Conservation (phyloP, 2,888 invertebrate species). For the Gari tellinella region DNA sequence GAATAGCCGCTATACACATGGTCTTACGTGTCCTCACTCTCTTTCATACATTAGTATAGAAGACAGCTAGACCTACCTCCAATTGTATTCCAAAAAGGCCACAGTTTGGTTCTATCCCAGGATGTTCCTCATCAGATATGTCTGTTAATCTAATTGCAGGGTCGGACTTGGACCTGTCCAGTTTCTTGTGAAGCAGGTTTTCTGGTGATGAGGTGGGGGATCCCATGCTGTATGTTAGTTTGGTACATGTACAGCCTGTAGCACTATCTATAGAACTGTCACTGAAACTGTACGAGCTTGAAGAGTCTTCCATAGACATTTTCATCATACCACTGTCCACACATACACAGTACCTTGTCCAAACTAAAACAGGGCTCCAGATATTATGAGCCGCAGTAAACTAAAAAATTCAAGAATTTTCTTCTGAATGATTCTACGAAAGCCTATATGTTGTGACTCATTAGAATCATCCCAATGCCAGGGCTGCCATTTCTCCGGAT, state of each 20-base stretch:
- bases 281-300: conserved; percentile 56
- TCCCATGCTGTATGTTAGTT: not conserved
- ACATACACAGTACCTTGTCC: too few species aligned
- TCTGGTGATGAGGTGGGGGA: conserved; percentile 1
- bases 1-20: too few species aligned
- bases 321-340: not conserved
- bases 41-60: too few species aligned
- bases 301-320: conserved; percentile 43
- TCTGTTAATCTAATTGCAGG: conserved; percentile 38
- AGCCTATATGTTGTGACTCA: too few species aligned
- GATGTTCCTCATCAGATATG: conserved; percentile 25
- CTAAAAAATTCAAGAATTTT: too few species aligned
- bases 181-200: conserved; percentile 5
- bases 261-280: conserved; percentile 40
- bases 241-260: conserved; percentile 41
- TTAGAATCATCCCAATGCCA: too few species aligned
- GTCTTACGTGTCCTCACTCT: too few species aligned
- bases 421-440: too few species aligned
- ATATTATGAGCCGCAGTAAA: too few species aligned
- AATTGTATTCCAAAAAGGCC: conserved; percentile 73
- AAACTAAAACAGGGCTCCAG: too few species aligned
- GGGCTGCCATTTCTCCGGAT: too few species aligned
- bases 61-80: conserved; percentile 57
- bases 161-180: conserved; percentile 43
- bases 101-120: conserved; percentile 58